Evolutionary conservation across 2,888 invertebrate species (phyloP), one percentile per base, ranked within the genome.

Genomic region (Hemistola chrysoprasaria): DNA sequence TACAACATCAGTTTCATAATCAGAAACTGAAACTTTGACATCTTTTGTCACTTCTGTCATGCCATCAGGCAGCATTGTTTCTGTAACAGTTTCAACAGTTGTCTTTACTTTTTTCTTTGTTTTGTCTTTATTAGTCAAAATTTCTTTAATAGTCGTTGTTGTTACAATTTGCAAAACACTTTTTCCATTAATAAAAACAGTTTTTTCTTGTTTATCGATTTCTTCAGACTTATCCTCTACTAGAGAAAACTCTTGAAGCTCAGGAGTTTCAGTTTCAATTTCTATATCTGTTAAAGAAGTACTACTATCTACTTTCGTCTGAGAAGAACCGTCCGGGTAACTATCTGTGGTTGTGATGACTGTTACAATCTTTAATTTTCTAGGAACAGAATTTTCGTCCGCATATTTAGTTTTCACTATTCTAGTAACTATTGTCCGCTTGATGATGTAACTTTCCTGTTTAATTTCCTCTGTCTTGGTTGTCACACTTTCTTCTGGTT

Each of bases 241-340:
- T 36, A 65, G 45, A 1, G 66, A 65, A 38, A 72, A 81, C 23
- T 79, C 78, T 49, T 62, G 55, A 6, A 87, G 59, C 36, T 85
- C 85, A 3, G 62, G 54, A 6, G 59, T 60, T 50, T 79, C 72
- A 22, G 62, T 57, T 39, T 72, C 69, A 7, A 49, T 40, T 47
- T 76, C 72, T 36, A 85, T 72, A 49, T 88, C 84, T 9, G 71
- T 71, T 23, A 89, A 53, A 16, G 76, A 69, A 6, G 82, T 81
- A 47, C 71, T 85, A 20, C 70, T 79, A 31, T 88, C 87, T 11
- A 83, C 69, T 55, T 82, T 83, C 1, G 80, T 79, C 21, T 67
- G 72, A 5, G 81, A 78, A 4, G 87, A 87, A 23, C 88, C 85
- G 48, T 90, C 89, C 8, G 89, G 88, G 49, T 82, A 88, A 33